Base-by-base conservation (phyloP, 2,888 invertebrate genomes). In the Cephus spinipes region DNA sequence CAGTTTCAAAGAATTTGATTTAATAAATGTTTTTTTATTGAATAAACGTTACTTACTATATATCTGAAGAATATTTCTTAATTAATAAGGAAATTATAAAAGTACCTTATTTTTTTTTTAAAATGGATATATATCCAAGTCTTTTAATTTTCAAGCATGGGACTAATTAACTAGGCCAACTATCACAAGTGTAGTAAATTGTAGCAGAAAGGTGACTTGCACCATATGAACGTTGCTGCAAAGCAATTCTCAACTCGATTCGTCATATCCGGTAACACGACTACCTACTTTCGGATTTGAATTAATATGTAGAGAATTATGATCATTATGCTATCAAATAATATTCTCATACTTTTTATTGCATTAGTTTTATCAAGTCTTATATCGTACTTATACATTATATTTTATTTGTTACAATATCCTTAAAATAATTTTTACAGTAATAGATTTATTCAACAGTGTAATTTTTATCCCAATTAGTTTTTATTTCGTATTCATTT, bases 121-220 rank as follows among this genome's bases (percentile, higher is more conserved):
- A 55, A 55, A 55, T 55, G 55, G 55, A 55, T 55, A 9, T 9
- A 55, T 9, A 55, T 55, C 55, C 55, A 55, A 55, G 9, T 9
- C 23, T 55, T 40, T 40, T 55, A 55, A 55, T 55, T 55, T 23
- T 55, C 40, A 23, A 55, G 15, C 23, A 55, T 55, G 23, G 23
- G 23, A 55, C 9, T 74, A 34, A 74, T 34, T 74, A 74, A 35
- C 12, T 34, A 34, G 35, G 35, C 36, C 68, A 79, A 73, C 68
- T 76, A 79, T 79, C 77, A 71, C 73, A 71, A 71, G 31, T 71
- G 30, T 55, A 55, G 23, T 23, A 71, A 71, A 3, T 31, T 71
- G 31, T 31, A 71, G 71, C 77, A 82, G 77, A 76, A 81, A 77
- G 36, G 83, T 83, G 83, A 86, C 85, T 86, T 83, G 81, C 83